phyloP scores from a whole-genome alignment of 2,888 invertebrate genomes.

The Dioctria rufipes region DNA sequence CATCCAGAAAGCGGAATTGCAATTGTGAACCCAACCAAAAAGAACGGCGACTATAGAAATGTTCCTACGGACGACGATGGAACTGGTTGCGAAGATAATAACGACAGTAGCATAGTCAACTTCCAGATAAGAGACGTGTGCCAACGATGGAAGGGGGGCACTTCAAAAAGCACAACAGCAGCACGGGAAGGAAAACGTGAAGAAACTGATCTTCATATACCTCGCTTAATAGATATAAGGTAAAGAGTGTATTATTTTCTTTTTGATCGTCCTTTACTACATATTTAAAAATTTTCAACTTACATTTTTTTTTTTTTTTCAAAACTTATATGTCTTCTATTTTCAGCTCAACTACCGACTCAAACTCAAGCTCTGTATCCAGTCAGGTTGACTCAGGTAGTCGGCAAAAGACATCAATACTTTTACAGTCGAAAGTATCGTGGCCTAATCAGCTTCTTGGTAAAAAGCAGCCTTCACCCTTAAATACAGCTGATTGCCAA shows the following conservation, averaged over 20 bases:
- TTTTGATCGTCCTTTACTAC: neutral
- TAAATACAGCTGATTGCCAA: neutral
- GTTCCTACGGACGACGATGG: conserved; percentile 79
- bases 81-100: conserved; percentile 76
- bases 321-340: conserved; percentile 63
- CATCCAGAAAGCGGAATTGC: conserved; percentile 66
- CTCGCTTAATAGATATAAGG: conserved; percentile 77
- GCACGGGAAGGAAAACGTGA: conserved; percentile 53
- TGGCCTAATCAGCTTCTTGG: conserved; percentile 71
- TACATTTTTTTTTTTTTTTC: neutral
- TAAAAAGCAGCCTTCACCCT: conserved; percentile 48
- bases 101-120: conserved; percentile 66
- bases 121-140: conserved; percentile 63
- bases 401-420: conserved; percentile 39
- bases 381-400: conserved; percentile 70
- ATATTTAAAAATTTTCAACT: neutral
- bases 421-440: conserved; percentile 67
- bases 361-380: conserved; percentile 75
- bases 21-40: conserved; percentile 71
- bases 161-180: neutral
- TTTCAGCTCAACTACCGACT: conserved; percentile 73
- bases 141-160: conserved; percentile 67
- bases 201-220: conserved; percentile 79
- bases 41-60: conserved; percentile 81
- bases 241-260: conserved; percentile 66